Base-by-base conservation (phyloP, 2,797 vertebrate species). In the Carapus acus region DNA sequence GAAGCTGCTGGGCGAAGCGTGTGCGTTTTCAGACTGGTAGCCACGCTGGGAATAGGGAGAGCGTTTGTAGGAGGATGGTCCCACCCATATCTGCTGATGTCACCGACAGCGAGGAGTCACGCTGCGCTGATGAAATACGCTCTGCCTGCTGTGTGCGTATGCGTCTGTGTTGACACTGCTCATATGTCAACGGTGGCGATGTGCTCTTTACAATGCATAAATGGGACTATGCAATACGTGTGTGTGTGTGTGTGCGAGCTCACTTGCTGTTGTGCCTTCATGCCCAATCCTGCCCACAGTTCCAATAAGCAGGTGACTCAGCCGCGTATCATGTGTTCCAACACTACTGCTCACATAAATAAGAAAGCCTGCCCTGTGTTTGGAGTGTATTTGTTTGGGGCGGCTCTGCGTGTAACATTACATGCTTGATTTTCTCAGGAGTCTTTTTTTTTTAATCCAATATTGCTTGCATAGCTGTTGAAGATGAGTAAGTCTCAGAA, bases 281-380 rank as follows among this genome's bases (percentile, higher is more conserved):
- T 54, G 50, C 23, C 33, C 17, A 49, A 54, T 60, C 45, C 49
- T 62, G 43, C 53, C 24, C 15, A 34, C 48, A 24, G 40, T 61
- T n/a, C 21, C 21, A 13, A 16, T 37, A 22, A 45, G 40, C 23
- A 7, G 34, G 4, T 36, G 34, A 36, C 34, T 36, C 13, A 36
- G 3, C 8, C 31, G 6, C 31, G 8, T 13, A 4, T 33, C 31
- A 33, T 33, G 31, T 33, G 31, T 33, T 33, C 31, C 31, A 33
- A 33, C 31, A 33, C 31, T 8, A 33, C 31, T 33, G 3, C 31
- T 33, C 12, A 33, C 6, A 33, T 13, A 33, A 33, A 33, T 33
- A 9, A 13, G 31, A 8, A 3, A 9, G 8, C 4, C 24, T 27
- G 24, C 24, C 9, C 24, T 9, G 24, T 27, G 24, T 27, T 27